phyloP scores from a whole-genome alignment of 2,113 vertebrate genomes.

The Rhabdornis inornatus region DNA sequence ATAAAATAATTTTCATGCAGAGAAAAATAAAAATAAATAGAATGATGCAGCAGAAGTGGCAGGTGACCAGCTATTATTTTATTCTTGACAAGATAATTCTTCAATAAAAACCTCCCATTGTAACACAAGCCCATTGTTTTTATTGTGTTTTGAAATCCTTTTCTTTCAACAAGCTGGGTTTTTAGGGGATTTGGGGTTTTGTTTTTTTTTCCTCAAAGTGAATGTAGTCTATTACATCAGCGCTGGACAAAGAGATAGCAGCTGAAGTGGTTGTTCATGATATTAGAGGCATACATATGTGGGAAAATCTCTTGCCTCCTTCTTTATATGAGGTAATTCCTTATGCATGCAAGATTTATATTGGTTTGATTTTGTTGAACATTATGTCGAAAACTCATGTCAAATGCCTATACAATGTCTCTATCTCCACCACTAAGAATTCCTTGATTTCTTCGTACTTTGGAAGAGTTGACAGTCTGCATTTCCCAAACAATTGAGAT shows the following conservation, averaged over 20 bases:
- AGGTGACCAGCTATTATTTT: not conserved
- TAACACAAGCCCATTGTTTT: not conserved
- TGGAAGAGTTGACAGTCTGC: not conserved
- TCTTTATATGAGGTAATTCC: not conserved
- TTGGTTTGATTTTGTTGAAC: not conserved
- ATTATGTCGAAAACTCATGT: not conserved
- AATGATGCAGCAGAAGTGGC: not conserved
- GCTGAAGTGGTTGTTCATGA: not conserved
- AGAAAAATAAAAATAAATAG: not conserved
- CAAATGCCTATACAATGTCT: not conserved
- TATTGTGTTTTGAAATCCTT: not conserved
- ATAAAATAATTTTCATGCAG: not conserved
- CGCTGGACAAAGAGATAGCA: not conserved
- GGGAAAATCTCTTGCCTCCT: not conserved
- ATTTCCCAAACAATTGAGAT: not conserved
- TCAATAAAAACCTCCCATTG: not conserved
- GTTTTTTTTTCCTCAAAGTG: not conserved
- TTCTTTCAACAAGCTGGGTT: not conserved
- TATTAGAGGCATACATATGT: not conserved
- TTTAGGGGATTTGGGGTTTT: accelerated
- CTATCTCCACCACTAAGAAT: not conserved
- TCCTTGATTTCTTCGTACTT: not conserved
- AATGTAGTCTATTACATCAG: not conserved
- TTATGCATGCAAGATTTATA: not conserved
- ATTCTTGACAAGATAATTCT: not conserved